These are phyloP conservation scores for Colossoma macropomum DNA, from an alignment of 2,113 vertebrate genomes.

Conservation along the genomic window DNA sequence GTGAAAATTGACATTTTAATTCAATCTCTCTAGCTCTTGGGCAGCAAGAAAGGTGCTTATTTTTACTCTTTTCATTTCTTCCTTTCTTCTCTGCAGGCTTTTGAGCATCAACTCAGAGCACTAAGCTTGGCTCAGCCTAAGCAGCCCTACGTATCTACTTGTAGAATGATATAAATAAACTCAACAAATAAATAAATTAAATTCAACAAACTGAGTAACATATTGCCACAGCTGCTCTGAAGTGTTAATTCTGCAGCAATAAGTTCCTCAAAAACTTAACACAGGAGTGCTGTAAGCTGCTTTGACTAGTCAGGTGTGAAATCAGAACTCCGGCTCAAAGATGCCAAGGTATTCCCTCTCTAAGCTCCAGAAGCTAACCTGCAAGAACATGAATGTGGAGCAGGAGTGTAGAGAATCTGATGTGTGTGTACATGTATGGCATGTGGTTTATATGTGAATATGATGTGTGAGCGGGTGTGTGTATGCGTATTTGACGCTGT, in stretches of 20 bases:
- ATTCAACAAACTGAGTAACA: slow-evolving; percentile 61
- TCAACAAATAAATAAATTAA: too few species aligned
- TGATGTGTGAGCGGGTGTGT: not conserved
- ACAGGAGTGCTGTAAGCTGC: slow-evolving; percentile 14
- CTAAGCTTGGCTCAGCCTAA: slow-evolving; percentile 62
- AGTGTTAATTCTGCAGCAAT: slow-evolving; percentile 64
- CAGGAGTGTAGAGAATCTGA: not conserved
- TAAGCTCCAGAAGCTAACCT: not conserved
- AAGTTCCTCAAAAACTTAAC: slow-evolving; percentile 59
- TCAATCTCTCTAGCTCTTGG: slow-evolving; percentile 73
- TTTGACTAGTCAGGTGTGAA: slow-evolving; percentile 56
- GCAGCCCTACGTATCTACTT: slow-evolving; percentile 55
- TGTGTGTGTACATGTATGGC: not conserved
- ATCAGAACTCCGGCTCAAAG: not conserved
- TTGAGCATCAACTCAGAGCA: slow-evolving; percentile 68
- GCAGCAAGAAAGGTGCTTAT: slow-evolving; percentile 63
- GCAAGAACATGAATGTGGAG: not conserved
- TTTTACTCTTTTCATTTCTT: slow-evolving; percentile 23
- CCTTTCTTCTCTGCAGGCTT: slow-evolving; percentile 60
- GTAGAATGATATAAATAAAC: slow-evolving; percentile 65
- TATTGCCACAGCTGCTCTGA: slow-evolving; percentile 51
- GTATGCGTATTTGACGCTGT: not conserved
- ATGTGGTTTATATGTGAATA: not conserved
- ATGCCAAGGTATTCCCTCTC: not conserved
- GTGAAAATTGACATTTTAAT: slow-evolving; percentile 78